phyloP scores from a whole-genome alignment of 2,797 vertebrate species.

The Odontamblyopus rebecca region DNA sequence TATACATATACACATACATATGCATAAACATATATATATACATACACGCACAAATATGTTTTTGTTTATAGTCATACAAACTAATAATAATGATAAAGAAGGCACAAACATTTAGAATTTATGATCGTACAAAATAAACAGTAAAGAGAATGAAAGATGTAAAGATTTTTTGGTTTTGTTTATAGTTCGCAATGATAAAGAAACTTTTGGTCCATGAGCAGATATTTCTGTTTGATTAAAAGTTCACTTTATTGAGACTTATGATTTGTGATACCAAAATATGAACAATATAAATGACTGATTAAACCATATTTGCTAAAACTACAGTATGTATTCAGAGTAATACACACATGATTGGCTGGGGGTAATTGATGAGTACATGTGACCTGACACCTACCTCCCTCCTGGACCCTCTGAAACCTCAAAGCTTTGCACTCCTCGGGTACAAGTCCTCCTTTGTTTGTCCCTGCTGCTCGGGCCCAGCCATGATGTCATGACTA shows the following conservation, averaged over 20 bases:
- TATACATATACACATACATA: no score
- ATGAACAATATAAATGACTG: neutral
- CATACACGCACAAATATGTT: no score
- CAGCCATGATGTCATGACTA: constrained; percentile 81
- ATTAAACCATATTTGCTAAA: constrained; percentile 3
- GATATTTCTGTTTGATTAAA: neutral
- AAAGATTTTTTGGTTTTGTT: no score
- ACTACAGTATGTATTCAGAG: constrained; percentile 25
- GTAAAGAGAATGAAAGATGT: no score
- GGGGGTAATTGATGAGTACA: constrained; percentile 68
- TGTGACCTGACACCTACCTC: constrained; percentile 69
- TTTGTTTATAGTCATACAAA: no score
- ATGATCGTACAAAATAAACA: no score
- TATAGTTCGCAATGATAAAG: no score
- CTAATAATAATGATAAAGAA: no score
- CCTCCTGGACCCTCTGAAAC: constrained; percentile 62
- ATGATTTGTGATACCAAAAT: neutral
- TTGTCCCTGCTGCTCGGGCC: constrained; percentile 73
- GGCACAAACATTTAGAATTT: no score
- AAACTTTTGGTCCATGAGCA: neutral
- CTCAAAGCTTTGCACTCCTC: constrained; percentile 67
- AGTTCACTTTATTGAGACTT: neutral
- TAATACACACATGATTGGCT: constrained; percentile 28
- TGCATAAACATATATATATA: no score
- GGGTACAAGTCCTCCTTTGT: constrained; percentile 80